These are phyloP conservation scores for Drosophila baimaii DNA, from an alignment of 1,140 invertebrate species.

Conservation along the genomic window DNA sequence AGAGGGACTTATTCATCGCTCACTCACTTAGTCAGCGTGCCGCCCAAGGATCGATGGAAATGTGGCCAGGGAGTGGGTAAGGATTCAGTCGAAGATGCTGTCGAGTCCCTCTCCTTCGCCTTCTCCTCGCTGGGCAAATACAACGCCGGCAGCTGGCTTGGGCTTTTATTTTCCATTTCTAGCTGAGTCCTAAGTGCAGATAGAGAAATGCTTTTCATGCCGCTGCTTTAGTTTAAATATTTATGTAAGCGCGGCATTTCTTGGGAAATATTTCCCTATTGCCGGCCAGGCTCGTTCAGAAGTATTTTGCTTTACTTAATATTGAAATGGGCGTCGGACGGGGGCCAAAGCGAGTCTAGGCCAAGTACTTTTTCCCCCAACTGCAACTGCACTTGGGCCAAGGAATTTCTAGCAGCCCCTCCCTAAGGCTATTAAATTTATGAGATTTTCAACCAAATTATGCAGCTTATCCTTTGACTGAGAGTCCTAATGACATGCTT, in stretches of 20 bases:
- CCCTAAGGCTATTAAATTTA: conserved; percentile 11
- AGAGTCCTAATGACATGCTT: background rate
- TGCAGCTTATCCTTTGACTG: background rate
- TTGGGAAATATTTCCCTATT: conserved; percentile 66
- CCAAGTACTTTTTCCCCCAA: conserved; percentile 36
- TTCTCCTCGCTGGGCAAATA: conserved; percentile 31
- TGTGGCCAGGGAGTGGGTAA: background rate
- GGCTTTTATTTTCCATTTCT: conserved; percentile 63
- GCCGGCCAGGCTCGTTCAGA: conserved; percentile 20
- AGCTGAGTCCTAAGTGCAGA: conserved; percentile 29
- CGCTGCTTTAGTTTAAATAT: conserved; percentile 71
- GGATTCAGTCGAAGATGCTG: conserved; percentile 18
- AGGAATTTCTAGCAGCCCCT: background rate
- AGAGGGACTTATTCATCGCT: conserved; percentile 47
- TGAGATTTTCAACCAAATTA: conserved; percentile 8
- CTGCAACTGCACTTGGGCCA: conserved; percentile 13
- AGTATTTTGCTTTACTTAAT: conserved; percentile 63
- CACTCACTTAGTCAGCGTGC: conserved; percentile 44
- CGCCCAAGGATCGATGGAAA: conserved; percentile 37
- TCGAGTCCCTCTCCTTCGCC: background rate
- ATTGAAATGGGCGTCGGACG: conserved; percentile 57
- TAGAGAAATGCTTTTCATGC: conserved; percentile 58
- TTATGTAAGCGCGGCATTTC: conserved; percentile 68
- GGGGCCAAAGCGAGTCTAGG: conserved; percentile 48
- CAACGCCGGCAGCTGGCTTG: conserved; percentile 49